Base-by-base conservation (phyloP, 2,797 vertebrate genomes). In the Dicrostonyx torquatus region DNA sequence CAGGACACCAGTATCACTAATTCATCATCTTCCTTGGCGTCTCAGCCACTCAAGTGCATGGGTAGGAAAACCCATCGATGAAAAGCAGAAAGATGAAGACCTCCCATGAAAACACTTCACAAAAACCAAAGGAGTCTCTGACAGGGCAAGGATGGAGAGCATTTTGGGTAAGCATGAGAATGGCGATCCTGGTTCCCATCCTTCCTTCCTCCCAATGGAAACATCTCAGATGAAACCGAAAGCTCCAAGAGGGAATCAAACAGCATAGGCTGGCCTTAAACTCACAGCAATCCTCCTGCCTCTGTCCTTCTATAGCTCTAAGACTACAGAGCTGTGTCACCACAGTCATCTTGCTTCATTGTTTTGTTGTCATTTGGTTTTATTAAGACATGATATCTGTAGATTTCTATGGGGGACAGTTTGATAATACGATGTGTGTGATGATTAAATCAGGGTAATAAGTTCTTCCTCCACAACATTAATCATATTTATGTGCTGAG, bases 1-100 rank as follows among this genome's bases (percentile, higher is more conserved):
- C 64, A 94, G 95, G 84, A 96, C 70, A 31, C 96, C 96, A 93
- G 43, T 96, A 96, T 79, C 90, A 73, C 89, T 91, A 96, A 97
- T 95, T 96, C 73, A 95, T 96, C 94, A 93, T 92, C 87, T 95
- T 93, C 93, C 93, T 89, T 95, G 64, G 80, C 85, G 72, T 72
- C 58, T 82, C 87, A 64, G 91, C 14, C 45, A 40, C 58, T 78
- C 29, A 83, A 66, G n/a, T 48, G 73, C 14, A 76, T n/a, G 89
- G 95, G 55, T 9, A 73, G 92, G 92, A 87, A 91, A 70, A 40
- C 40, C 68, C n/a, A 31, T 45, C 68, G 66, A 26, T 20, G 50
- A 72, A 37, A 70, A 89, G 62, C 40, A 68, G 20, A 10, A 8
- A 96, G 92, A 80, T 50, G 84, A 96, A 91, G 90, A 55, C 62